These are phyloP conservation scores for Catharus fuscescens DNA, from an alignment of 2,113 vertebrate genomes.

Conservation along the genomic window DNA sequence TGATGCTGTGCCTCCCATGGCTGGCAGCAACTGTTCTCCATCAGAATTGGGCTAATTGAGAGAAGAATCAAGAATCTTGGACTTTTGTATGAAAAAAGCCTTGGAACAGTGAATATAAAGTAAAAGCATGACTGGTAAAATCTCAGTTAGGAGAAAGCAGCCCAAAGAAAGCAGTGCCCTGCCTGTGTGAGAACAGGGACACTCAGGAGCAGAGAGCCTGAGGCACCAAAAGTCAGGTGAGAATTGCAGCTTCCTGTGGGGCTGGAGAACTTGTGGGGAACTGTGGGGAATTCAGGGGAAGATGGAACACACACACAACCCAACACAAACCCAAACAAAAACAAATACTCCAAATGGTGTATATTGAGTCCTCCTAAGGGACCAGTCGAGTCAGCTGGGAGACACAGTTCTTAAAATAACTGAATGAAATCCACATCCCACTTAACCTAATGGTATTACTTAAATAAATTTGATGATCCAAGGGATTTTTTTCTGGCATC, in stretches of 20 bases:
- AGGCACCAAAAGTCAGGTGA: background rate
- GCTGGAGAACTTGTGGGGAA: background rate
- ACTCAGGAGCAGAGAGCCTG: background rate
- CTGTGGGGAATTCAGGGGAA: background rate
- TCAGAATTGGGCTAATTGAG: background rate
- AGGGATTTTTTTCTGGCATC: constrained; percentile 27
- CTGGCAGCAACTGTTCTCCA: background rate
- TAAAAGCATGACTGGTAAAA: background rate
- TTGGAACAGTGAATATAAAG: background rate
- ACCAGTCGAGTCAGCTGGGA: background rate
- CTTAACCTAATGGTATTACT: constrained; percentile 1
- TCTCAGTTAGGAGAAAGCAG: background rate
- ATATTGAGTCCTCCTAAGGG: background rate
- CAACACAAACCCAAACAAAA: background rate
- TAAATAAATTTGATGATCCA: constrained; percentile 28
- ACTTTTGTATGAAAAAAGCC: background rate
- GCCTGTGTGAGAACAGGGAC: background rate
- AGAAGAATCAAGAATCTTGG: background rate
- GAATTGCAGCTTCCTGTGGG: background rate
- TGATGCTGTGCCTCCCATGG: background rate
- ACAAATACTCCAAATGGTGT: background rate
- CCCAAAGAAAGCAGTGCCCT: background rate
- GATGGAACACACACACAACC: background rate
- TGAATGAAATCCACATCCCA: background rate
- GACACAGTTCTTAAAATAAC: constrained; percentile 17